Base-by-base conservation (phyloP, 2,888 invertebrate species). In the Onchidella celtica region DNA sequence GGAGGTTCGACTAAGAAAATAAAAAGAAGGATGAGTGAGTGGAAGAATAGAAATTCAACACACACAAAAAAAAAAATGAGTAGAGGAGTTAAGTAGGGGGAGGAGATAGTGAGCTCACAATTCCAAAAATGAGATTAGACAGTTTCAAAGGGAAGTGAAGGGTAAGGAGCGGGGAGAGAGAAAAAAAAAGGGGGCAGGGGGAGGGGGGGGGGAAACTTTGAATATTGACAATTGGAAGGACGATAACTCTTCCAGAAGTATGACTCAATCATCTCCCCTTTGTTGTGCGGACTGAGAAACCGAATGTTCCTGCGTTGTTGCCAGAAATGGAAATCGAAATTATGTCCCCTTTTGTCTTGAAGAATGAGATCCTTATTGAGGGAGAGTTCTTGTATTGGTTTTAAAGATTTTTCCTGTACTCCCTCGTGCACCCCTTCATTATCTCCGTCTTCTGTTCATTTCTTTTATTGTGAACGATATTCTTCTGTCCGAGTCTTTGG, bases 211-310 rank as follows among this genome's bases (percentile, higher is more conserved):
- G n/a, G 40, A 38, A 77, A 77, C 66, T 77, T 68, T 55, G 77
- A 77, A 77, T 77, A 77, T 77, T 77, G 77, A 77, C 77, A 77
- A 77, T 77, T 77, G 66, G 66, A 77, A 34, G 59, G 38, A 77
- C 29, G 77, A 77, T 77, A 79, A 70, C 79, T 70, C 79, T 61
- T 79, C 40, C 36, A 70, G 79, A 79, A 79, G 79, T 70, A 79
- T 79, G 79, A 79, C 79, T 79, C 70, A 79, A 79, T 79, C 79
- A 79, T 79, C 79, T 79, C 77, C 79, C 79, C 55, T 79, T 79
- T 79, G 79, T 79, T 70, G 79, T 55, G 27, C 11, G 38, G 59
- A 57, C 68, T 59, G 70, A 70, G 55, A 68, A 69, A 79, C 79
- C 61, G 68, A 70, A 59, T 79, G 55, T 55, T 79, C 79, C 59